Evolutionary conservation across 1,140 invertebrate species (phyloP).

Genomic region (Microplitis demolitor): DNA sequence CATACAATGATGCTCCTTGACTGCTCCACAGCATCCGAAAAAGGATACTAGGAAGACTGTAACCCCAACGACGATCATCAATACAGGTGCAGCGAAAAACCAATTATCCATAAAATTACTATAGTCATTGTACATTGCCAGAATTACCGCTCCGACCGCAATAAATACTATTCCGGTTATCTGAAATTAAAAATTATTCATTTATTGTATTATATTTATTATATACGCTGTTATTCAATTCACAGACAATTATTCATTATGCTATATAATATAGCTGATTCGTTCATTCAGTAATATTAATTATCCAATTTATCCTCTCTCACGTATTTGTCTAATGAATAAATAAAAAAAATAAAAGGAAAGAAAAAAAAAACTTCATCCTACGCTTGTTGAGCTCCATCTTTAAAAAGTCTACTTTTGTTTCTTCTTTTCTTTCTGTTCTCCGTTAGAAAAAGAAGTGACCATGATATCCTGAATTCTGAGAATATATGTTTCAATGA

Average conservation of each 20-base stretch:
- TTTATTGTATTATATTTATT: neutral
- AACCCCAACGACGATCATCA: conserved; percentile 83
- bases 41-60: conserved; percentile 84
- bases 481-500: too few species aligned
- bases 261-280: neutral
- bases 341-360: neutral
- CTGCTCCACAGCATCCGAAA: conserved; percentile 87
- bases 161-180: conserved; percentile 78
- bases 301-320: conserved; percentile 12
- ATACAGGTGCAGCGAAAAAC: conserved; percentile 75
- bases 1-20: conserved; percentile 87
- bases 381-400: conserved; percentile 1
- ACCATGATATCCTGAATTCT: too few species aligned
- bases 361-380: neutral
- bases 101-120: conserved; percentile 72
- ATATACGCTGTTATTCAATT: neutral
- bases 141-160: conserved; percentile 71
- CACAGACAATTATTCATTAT: neutral
- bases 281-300: neutral
- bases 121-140: conserved; percentile 71
- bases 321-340: neutral
- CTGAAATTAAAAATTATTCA: conserved; percentile 59
- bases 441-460: neutral
- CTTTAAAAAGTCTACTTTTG: neutral
- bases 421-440: neutral